Percentiles rank a stretch among this genome's conserved stretches.
Conservation (phyloP, 2,888 invertebrate genomes). For the Dexiosoma caninum region DNA sequence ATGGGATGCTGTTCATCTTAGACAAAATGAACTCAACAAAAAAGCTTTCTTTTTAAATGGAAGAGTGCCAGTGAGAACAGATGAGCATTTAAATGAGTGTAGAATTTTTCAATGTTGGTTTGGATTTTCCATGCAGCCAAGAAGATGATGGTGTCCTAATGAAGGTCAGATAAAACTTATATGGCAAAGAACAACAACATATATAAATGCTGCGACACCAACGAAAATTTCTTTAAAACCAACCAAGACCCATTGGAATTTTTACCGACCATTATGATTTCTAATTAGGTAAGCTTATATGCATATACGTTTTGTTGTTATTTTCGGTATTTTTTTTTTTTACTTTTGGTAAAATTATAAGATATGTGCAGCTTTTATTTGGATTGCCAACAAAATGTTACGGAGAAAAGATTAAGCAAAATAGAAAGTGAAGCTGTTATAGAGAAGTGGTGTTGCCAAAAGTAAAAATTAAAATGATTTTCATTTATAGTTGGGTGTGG, state of each 20-base stretch:
- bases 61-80: background rate
- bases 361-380: background rate
- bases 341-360: too few species aligned
- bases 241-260: slow-evolving; percentile 11
- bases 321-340: background rate
- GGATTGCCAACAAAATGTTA: background rate
- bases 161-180: slow-evolving; percentile 58
- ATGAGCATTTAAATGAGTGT: background rate
- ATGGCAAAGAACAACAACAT: slow-evolving; percentile 27
- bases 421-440: background rate
- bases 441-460: background rate
- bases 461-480: background rate
- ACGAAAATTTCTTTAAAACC: slow-evolving; percentile 5
- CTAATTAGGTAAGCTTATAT: slow-evolving; percentile 56
- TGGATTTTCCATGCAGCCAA: slow-evolving; percentile 19
- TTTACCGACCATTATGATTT: slow-evolving; percentile 30
- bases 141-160: slow-evolving; percentile 59
- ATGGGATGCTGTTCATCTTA: slow-evolving; percentile 22
- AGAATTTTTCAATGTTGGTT: slow-evolving; percentile 16
- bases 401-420: background rate
- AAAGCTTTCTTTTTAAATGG: slow-evolving; percentile 11
- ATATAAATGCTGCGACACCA: background rate
- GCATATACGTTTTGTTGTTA: background rate
- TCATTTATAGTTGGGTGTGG: slow-evolving; percentile 9
- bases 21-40: background rate